phyloP scores from a whole-genome alignment of 2,888 invertebrate genomes.

The Saturnia japonica region DNA sequence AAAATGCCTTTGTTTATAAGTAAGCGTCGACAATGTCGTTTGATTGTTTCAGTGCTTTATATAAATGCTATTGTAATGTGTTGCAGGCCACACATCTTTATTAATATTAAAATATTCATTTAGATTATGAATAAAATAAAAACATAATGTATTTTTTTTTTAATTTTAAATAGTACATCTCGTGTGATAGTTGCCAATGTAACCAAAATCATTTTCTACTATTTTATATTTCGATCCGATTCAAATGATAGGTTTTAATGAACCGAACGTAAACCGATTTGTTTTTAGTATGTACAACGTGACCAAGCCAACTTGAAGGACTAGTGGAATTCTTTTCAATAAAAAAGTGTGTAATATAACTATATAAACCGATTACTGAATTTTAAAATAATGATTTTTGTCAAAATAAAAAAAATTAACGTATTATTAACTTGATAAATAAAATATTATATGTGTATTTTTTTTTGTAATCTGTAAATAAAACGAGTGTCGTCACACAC shows the following conservation, averaged over 20 bases:
- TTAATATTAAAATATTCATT: background rate
- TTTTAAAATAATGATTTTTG: too few species aligned
- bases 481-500: too few species aligned
- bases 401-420: too few species aligned
- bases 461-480: too few species aligned
- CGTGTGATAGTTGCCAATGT: background rate
- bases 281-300: background rate
- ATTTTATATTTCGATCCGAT: background rate
- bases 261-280: background rate
- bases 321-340: too few species aligned
- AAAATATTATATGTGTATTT: too few species aligned
- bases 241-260: background rate
- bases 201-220: background rate
- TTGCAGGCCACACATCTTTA: background rate
- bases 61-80: conserved; percentile 4
- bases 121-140: background rate
- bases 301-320: too few species aligned
- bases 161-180: background rate
- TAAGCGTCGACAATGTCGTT: conserved; percentile 25
- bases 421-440: too few species aligned
- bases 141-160: background rate
- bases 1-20: conserved; percentile 36
- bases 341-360: too few species aligned
- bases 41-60: background rate
- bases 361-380: too few species aligned